Conservation (phyloP, 1,140 invertebrate species). For the Mizuhopecten yessoensis region DNA sequence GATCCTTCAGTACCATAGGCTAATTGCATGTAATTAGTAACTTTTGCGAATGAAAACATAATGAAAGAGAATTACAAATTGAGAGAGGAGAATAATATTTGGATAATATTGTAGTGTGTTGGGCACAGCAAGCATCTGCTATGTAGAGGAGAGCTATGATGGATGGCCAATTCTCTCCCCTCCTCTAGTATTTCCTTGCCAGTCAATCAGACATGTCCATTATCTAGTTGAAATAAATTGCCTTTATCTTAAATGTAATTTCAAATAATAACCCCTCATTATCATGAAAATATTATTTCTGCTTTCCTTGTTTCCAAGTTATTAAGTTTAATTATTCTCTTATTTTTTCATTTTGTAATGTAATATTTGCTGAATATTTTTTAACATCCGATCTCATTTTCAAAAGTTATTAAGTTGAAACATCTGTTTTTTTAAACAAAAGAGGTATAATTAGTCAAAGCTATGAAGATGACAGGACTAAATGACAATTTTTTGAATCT, state of each 20-base stretch:
- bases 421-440: not conserved
- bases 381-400: not conserved
- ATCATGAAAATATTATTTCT: conserved; percentile 39
- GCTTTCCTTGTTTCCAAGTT: not conserved
- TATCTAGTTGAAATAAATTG: conserved; percentile 35
- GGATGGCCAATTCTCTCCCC: conserved; percentile 24
- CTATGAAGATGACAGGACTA: not conserved
- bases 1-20: not conserved
- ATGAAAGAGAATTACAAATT: conserved; percentile 21
- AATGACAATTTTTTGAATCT: too few relatives aligned
- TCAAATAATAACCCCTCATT: conserved; percentile 39
- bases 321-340: not conserved
- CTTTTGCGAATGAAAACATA: not conserved
- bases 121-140: not conserved
- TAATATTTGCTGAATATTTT: not conserved
- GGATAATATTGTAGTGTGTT: conserved; percentile 23
- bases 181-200: conserved; percentile 25
- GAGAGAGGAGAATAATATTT: conserved; percentile 5
- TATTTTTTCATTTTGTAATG: not conserved
- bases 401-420: not conserved
- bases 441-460: not conserved
- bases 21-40: conserved; percentile 19
- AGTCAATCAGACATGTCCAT: not conserved
- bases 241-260: conserved; percentile 35
- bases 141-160: not conserved